Evolutionary conservation across 2,113 vertebrate genomes (phyloP).

Genomic region (Pelecanoides urinatrix): DNA sequence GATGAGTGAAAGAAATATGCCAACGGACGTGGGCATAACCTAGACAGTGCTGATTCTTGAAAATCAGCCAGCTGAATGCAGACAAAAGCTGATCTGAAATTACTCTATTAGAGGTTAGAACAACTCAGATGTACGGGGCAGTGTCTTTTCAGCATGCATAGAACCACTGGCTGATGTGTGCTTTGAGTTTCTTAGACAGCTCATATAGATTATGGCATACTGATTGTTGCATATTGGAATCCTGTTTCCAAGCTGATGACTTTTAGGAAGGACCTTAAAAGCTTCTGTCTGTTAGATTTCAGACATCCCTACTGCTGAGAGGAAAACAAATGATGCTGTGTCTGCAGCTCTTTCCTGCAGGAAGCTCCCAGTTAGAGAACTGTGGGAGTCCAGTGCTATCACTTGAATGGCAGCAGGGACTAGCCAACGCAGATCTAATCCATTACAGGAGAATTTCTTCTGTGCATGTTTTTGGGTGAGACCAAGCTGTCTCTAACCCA

Average conservation of each 20-base stretch:
- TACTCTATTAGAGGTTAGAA: background rate
- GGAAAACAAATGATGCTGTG: background rate
- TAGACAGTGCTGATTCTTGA: background rate
- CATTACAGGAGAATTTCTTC: background rate
- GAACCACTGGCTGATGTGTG: background rate
- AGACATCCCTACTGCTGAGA: background rate
- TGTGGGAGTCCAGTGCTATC: background rate
- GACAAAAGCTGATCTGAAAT: background rate
- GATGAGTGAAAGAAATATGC: background rate
- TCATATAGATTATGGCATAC: background rate
- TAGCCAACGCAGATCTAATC: background rate
- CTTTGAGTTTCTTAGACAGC: background rate
- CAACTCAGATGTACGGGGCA: background rate
- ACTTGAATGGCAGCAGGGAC: background rate
- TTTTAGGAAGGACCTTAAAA: background rate
- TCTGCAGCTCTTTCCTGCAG: background rate
- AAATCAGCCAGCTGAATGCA: background rate
- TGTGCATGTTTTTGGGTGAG: background rate
- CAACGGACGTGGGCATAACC: background rate
- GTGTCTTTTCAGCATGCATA: background rate
- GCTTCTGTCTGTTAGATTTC: background rate
- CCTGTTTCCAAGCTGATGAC: background rate
- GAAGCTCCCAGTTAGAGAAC: background rate
- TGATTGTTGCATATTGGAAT: background rate
- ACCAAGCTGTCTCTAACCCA: background rate